phyloP scores from a whole-genome alignment of 2,113 vertebrate genomes.

The Leuciscus idus region DNA sequence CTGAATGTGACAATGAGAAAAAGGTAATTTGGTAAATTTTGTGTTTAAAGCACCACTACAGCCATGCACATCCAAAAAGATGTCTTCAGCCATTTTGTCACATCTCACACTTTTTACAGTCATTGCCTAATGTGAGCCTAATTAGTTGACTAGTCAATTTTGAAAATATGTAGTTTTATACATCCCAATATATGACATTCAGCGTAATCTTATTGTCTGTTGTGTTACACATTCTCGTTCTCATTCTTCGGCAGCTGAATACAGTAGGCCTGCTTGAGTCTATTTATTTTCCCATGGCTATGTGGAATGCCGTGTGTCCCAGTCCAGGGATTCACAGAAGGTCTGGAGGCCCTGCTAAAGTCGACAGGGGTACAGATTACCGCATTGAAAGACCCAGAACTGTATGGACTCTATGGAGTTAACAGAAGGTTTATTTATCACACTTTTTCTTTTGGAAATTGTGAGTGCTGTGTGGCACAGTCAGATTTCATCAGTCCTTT shows the following conservation, averaged over 20 bases:
- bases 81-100: too few species aligned
- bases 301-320: conserved; percentile 22
- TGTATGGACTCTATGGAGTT: neutral
- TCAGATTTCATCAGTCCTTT: conserved; percentile 1
- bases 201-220: neutral
- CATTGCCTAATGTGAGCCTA: too few species aligned
- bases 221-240: neutral
- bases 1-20: neutral
- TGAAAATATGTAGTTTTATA: neutral
- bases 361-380: neutral
- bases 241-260: conserved; percentile 2
- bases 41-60: neutral
- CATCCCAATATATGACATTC: neutral
- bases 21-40: neutral
- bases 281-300: conserved; percentile 31
- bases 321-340: conserved; percentile 1
- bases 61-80: neutral
- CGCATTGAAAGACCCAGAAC: neutral
- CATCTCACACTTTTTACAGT: too few species aligned
- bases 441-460: neutral
- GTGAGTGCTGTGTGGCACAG: neutral
- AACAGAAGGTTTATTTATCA: conserved; percentile 2
- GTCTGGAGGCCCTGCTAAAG: neutral
- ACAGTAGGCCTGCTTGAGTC: conserved; percentile 3
- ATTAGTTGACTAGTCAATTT: neutral